A percentile compares a stretch with the other conserved stretches of the same genome.
These are phyloP conservation scores for Prionchulus punctatus DNA, from an alignment of 2,888 invertebrate species.

Conservation along the genomic window DNA sequence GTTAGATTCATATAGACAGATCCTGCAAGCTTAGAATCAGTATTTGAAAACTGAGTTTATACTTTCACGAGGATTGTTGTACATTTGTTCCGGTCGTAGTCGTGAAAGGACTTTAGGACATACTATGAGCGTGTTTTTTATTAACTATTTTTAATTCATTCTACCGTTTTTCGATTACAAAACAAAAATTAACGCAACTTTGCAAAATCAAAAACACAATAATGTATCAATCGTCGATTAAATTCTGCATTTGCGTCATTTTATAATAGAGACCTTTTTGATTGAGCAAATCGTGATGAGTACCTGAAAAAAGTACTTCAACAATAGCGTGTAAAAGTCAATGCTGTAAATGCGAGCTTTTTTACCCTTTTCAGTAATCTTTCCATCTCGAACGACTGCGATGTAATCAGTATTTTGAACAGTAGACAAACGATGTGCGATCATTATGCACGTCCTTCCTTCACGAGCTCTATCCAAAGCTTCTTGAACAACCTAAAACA, in stretches of 20 bases:
- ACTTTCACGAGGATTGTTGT: too few species aligned
- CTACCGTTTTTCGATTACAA: too few species aligned
- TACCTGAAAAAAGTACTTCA: conserved; percentile 40
- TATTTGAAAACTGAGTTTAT: too few species aligned
- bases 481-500: conserved; percentile 52
- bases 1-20: too few species aligned
- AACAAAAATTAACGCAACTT: too few species aligned
- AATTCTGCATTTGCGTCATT: conserved; percentile 31
- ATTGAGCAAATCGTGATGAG: conserved; percentile 49
- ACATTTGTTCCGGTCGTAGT: background rate
- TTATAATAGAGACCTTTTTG: conserved; percentile 51
- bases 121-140: too few species aligned
- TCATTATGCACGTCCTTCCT: conserved; percentile 37
- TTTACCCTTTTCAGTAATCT: conserved; percentile 44
- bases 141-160: too few species aligned
- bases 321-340: background rate
- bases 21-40: too few species aligned
- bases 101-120: too few species aligned
- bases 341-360: background rate
- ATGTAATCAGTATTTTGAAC: conserved; percentile 39
- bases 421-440: conserved; percentile 40
- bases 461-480: conserved; percentile 49
- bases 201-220: too few species aligned
- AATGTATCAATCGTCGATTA: too few species aligned
- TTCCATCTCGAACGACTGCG: conserved; percentile 31